phyloP scores from a whole-genome alignment of 2,888 invertebrate genomes.

The Cistogaster globosa region DNA sequence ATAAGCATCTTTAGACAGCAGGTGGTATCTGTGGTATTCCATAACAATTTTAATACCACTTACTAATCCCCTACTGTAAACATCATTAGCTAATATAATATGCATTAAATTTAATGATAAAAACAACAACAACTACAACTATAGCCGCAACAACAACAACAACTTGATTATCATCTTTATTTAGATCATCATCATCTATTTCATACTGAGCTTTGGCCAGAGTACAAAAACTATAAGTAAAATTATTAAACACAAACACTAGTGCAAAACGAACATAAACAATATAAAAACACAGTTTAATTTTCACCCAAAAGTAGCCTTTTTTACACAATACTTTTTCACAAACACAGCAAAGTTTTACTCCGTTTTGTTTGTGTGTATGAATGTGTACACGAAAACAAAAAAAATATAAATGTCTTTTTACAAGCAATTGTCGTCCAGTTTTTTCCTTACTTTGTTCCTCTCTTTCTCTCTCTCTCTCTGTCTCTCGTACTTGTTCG shows the following conservation, averaged over 20 bases:
- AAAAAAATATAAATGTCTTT: slow-evolving; percentile 50
- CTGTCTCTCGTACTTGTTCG: too few species aligned
- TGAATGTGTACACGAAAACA: not conserved
- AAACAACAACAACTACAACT: slow-evolving; percentile 66
- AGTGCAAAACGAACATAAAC: not conserved
- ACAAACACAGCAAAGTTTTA: not conserved
- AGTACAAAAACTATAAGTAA: not conserved
- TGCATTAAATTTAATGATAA: slow-evolving; percentile 83
- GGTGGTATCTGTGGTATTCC: slow-evolving; percentile 78
- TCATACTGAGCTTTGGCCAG: not conserved
- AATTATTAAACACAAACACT: slow-evolving; percentile 1
- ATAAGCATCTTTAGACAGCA: slow-evolving; percentile 71
- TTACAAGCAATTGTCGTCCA: slow-evolving; percentile 62
- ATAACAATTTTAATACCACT: slow-evolving; percentile 80
- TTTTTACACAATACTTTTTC: slow-evolving; percentile 11
- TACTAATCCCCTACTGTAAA: slow-evolving; percentile 81
- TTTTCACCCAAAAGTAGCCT: slow-evolving; percentile 52
- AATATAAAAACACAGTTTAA: slow-evolving; percentile 25
- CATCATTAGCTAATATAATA: slow-evolving; percentile 83
- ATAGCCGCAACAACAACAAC: not conserved
- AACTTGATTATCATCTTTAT: not conserved
- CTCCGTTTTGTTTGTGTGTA: not conserved
- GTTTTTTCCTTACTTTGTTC: not conserved
- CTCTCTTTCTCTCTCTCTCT: not conserved
- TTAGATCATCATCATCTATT: slow-evolving; percentile 14